Conservation (phyloP, 2,888 invertebrate genomes). For the Vanessa cardui region DNA sequence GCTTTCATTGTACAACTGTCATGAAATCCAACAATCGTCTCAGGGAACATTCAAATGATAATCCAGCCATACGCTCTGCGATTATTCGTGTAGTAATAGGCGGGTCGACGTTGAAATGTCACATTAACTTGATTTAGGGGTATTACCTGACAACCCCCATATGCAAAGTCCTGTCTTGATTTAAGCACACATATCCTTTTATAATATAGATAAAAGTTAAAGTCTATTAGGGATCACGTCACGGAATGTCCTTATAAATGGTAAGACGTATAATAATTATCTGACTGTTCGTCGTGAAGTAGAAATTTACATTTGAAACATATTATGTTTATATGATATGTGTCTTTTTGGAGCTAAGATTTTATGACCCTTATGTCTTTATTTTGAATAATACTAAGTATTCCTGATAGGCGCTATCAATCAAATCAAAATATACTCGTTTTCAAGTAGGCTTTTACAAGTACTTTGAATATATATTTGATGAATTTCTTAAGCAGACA, state of each 20-base stretch:
- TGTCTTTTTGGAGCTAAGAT: no score
- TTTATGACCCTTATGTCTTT: no score
- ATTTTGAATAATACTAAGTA: no score
- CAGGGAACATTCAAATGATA: constrained; percentile 80
- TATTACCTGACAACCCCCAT: constrained; percentile 63
- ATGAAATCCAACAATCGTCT: constrained; percentile 76
- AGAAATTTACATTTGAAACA: no score
- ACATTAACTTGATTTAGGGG: constrained; percentile 78
- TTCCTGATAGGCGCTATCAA: no score
- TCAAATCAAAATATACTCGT: no score
- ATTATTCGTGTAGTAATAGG: constrained; percentile 59
- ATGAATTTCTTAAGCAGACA: no score
- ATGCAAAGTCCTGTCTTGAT: constrained; percentile 48
- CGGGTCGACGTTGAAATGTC: constrained; percentile 64
- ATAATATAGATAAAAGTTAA: constrained; percentile 25
- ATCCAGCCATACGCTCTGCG: constrained; percentile 76
- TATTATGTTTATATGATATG: no score
- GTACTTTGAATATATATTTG: no score
- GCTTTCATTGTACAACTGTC: constrained; percentile 72
- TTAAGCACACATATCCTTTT: constrained; percentile 31
- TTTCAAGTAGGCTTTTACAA: no score
- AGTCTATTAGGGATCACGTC: constrained; percentile 17
- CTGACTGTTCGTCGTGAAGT: background rate
- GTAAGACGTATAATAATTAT: background rate
- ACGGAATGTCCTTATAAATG: background rate